Percentiles rank a stretch among this genome's conserved stretches.
Evolutionary conservation across 2,888 invertebrate species (phyloP).

Genomic region (Willowsia nigromaculata): DNA sequence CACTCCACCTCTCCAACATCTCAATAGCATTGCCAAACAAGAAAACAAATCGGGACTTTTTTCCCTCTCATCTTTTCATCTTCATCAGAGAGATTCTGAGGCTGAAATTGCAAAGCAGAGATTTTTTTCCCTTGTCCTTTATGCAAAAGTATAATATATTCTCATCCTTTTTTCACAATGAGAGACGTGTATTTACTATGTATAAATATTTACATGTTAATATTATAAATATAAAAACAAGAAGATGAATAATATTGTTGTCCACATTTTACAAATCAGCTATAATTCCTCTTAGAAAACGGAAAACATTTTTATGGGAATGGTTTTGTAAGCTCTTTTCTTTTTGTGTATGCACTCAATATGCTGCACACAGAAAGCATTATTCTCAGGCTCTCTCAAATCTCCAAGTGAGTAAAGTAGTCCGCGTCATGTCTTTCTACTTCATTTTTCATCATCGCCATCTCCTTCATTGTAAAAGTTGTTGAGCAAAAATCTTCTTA

Average conservation of each 20-base stretch:
- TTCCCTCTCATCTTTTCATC: background rate
- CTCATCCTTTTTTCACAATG: background rate
- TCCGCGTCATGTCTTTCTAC: background rate
- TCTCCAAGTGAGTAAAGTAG: background rate
- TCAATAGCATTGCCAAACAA: conserved; percentile 33
- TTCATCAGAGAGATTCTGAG: background rate
- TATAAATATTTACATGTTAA: conserved; percentile 1
- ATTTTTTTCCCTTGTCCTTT: background rate
- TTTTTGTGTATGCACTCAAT: background rate
- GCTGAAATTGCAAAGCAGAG: background rate
- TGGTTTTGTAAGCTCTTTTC: background rate
- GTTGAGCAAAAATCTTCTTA: conserved; percentile 33
- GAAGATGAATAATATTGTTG: background rate
- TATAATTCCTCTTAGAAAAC: background rate
- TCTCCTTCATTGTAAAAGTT: background rate
- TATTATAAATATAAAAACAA: background rate
- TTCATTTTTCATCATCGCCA: conserved; percentile 6
- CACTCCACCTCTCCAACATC: conserved; percentile 29
- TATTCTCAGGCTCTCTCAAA: background rate
- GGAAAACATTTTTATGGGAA: conserved; percentile 28
- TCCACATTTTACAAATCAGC: background rate
- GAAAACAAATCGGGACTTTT: background rate
- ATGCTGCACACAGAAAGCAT: background rate
- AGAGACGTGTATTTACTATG: background rate
- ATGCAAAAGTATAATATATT: no score